Conservation (phyloP, 1,140 invertebrate species). For the Helicoverpa armigera region DNA sequence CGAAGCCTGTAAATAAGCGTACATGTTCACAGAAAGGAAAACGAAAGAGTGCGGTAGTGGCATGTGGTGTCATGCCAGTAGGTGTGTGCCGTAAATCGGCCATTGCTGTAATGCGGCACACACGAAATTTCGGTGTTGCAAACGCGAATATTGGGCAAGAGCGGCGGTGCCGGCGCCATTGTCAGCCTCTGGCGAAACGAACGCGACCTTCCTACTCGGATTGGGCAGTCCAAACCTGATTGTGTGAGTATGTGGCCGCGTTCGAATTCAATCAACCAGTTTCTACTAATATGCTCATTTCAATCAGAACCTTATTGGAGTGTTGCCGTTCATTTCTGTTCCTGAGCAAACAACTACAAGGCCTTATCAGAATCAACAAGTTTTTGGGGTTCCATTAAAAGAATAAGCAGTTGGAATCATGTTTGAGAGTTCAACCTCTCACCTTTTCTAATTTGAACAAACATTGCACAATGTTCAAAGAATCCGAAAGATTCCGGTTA, state of each 20-base stretch:
- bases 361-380: no score
- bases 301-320: constrained; percentile 30
- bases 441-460: neutral
- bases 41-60: neutral
- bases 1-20: neutral
- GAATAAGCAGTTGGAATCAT: no score
- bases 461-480: constrained; percentile 1
- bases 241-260: constrained; percentile 61
- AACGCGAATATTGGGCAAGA: constrained; percentile 76
- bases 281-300: constrained; percentile 38
- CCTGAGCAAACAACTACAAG: neutral
- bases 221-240: constrained; percentile 79
- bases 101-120: constrained; percentile 72
- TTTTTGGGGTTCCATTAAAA: no score
- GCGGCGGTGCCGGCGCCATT: constrained; percentile 73
- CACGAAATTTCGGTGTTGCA: constrained; percentile 83
- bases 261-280: constrained; percentile 44
- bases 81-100: constrained; percentile 55
- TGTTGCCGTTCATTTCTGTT: neutral
- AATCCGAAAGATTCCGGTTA: constrained; percentile 40
- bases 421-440: no score
- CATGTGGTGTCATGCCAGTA: constrained; percentile 32
- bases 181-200: constrained; percentile 78
- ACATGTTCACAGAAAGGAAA: constrained; percentile 1
- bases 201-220: constrained; percentile 79